These are phyloP conservation scores for Pachydiplax longipennis DNA, from an alignment of 2,888 invertebrate species.

Conservation along the genomic window DNA sequence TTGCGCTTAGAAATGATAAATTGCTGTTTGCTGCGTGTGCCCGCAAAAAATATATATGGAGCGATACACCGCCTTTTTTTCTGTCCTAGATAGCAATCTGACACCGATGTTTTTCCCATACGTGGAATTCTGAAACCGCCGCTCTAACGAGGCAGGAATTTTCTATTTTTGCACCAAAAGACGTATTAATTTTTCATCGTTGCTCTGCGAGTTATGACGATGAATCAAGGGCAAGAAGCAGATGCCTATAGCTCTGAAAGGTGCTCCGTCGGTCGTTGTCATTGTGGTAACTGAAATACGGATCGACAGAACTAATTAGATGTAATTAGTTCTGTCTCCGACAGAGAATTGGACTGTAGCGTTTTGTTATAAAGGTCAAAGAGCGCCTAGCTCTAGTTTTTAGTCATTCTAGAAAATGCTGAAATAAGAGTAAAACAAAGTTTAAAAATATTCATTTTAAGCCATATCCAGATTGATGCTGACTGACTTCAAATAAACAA, in stretches of 20 bases:
- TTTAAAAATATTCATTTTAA: too few species aligned
- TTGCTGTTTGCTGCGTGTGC: slow-evolving; percentile 8
- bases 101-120: slow-evolving; percentile 16
- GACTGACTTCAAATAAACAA: too few species aligned
- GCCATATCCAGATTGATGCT: too few species aligned
- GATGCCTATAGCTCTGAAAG: neutral
- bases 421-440: too few species aligned
- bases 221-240: neutral
- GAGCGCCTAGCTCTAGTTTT: too few species aligned
- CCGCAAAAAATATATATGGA: neutral
- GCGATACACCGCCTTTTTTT: neutral
- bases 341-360: too few species aligned
- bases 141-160: neutral
- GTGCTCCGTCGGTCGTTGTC: neutral
- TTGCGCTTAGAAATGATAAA: slow-evolving; percentile 30
- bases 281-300: too few species aligned
- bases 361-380: too few species aligned
- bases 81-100: slow-evolving; percentile 2
- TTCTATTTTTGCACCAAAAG: slow-evolving; percentile 2
- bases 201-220: neutral
- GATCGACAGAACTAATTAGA: too few species aligned
- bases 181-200: neutral
- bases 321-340: too few species aligned
- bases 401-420: too few species aligned
- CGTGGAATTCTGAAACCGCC: slow-evolving; percentile 31